phyloP scores from a whole-genome alignment of 2,888 invertebrate genomes.

The Drosophila parthenogenetica region DNA sequence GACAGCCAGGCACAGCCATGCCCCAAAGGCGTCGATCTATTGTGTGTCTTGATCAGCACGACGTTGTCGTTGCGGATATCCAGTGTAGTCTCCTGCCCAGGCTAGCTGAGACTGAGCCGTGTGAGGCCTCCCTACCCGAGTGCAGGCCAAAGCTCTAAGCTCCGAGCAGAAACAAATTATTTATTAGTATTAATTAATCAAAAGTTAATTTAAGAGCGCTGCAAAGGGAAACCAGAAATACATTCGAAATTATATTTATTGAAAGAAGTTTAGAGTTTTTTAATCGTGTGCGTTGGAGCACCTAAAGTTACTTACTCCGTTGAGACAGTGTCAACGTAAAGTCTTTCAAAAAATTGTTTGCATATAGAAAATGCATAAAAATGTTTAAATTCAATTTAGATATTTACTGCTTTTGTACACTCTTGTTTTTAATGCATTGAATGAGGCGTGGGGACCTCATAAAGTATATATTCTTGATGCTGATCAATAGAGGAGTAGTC shows the following conservation, averaged over 20 bases:
- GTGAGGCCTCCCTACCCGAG: slow-evolving; percentile 85
- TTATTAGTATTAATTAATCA: slow-evolving; percentile 57
- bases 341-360: no score
- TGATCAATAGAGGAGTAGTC: no score
- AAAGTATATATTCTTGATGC: no score
- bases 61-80: slow-evolving; percentile 91
- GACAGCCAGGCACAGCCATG: slow-evolving; percentile 83
- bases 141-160: slow-evolving; percentile 72
- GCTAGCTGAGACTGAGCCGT: slow-evolving; percentile 89
- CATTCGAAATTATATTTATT: slow-evolving; percentile 39
- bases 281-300: not conserved
- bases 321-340: no score
- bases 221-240: slow-evolving; percentile 28
- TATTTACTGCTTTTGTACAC: no score
- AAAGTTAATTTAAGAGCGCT: slow-evolving; percentile 49
- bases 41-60: slow-evolving; percentile 91
- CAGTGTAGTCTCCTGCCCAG: slow-evolving; percentile 89
- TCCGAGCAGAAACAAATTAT: slow-evolving; percentile 37
- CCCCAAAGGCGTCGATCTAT: slow-evolving; percentile 88
- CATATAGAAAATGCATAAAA: no score
- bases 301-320: not conserved
- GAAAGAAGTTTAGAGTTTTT: slow-evolving; percentile 3
- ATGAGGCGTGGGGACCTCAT: no score
- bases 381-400: no score
- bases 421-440: no score